Percentiles rank a stretch among this genome's conserved stretches.
These are phyloP conservation scores for Anagrus nilaparvatae DNA, from an alignment of 1,140 invertebrate genomes.

Conservation along the genomic window DNA sequence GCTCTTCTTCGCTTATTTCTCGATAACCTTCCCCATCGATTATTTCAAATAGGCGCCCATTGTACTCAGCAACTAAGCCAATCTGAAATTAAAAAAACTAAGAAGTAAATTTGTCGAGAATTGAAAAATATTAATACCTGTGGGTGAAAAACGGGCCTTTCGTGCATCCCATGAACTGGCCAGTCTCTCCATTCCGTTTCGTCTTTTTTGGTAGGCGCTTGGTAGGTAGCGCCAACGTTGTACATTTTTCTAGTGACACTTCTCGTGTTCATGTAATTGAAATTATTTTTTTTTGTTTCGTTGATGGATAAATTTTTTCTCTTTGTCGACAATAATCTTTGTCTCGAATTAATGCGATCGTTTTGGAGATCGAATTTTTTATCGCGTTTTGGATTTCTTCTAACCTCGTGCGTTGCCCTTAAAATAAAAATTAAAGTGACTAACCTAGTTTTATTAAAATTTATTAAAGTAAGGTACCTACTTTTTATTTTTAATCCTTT, in stretches of 20 bases:
- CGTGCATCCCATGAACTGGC: slow-evolving; percentile 37
- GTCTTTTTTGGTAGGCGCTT: slow-evolving; percentile 26
- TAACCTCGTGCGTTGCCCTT: slow-evolving; percentile 17
- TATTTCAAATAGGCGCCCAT: slow-evolving; percentile 24
- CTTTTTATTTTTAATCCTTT: background rate
- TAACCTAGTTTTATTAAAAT: slow-evolving; percentile 1
- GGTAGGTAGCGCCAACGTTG: slow-evolving; percentile 31
- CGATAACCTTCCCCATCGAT: slow-evolving; percentile 22
- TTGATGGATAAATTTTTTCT: slow-evolving; percentile 13
- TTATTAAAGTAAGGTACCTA: no score
- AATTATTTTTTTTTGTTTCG: slow-evolving; percentile 16
- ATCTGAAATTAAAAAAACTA: slow-evolving; percentile 17
- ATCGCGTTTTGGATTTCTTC: slow-evolving; percentile 20
- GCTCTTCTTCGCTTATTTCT: slow-evolving; percentile 19
- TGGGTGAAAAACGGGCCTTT: slow-evolving; percentile 34
- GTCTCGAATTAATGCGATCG: slow-evolving; percentile 18
- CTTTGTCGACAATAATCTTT: slow-evolving; percentile 22
- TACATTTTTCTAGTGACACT: slow-evolving; percentile 32
- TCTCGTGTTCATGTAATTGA: slow-evolving; percentile 33
- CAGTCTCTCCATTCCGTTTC: slow-evolving; percentile 27
- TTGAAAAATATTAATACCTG: slow-evolving; percentile 17
- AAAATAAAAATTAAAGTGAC: slow-evolving; percentile 12
- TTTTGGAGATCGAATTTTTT: slow-evolving; percentile 20
- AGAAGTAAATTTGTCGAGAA: background rate
- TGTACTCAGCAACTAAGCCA: slow-evolving; percentile 27